A percentile compares a stretch with the other conserved stretches of the same genome.
Conservation (phyloP, 2,113 vertebrate genomes). For the Pteruthius melanotis region DNA sequence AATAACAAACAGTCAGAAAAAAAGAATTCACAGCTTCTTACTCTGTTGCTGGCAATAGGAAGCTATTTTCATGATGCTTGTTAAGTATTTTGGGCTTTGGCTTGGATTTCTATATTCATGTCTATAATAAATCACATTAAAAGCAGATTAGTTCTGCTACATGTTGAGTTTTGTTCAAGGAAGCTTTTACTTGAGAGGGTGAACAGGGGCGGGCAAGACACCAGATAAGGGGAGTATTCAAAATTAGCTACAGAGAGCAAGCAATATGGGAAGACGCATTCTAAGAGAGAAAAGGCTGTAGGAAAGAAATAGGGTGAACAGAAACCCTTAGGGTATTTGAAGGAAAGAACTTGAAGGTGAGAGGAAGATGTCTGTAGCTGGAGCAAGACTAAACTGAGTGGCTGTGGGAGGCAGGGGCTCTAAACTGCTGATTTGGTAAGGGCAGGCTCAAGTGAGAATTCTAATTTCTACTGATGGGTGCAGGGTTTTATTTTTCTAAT, state of each 20-base stretch:
- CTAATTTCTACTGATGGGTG: neutral
- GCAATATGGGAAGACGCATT: neutral
- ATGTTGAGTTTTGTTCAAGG: neutral
- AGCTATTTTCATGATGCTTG: neutral
- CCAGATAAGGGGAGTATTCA: neutral
- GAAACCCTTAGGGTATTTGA: neutral
- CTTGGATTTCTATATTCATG: neutral
- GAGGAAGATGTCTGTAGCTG: neutral
- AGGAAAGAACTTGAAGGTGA: neutral
- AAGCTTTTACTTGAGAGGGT: neutral
- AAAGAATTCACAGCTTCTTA: neutral
- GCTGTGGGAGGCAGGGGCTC: neutral
- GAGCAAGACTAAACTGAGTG: neutral
- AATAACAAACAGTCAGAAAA: neutral
- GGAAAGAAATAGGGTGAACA: neutral
- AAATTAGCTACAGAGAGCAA: neutral
- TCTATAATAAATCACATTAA: neutral
- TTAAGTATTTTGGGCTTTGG: neutral
- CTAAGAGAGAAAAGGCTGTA: neutral
- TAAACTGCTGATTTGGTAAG: neutral
- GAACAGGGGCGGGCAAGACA: neutral
- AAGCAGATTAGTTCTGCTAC: neutral
- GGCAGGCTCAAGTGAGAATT: neutral
- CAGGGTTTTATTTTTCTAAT: neutral
- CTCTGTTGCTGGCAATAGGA: neutral